Percentiles rank a stretch among this genome's conserved stretches.
phyloP scores from a whole-genome alignment of 35 echinoderm and acorn worm genomes.

The Anneissia japonica region DNA sequence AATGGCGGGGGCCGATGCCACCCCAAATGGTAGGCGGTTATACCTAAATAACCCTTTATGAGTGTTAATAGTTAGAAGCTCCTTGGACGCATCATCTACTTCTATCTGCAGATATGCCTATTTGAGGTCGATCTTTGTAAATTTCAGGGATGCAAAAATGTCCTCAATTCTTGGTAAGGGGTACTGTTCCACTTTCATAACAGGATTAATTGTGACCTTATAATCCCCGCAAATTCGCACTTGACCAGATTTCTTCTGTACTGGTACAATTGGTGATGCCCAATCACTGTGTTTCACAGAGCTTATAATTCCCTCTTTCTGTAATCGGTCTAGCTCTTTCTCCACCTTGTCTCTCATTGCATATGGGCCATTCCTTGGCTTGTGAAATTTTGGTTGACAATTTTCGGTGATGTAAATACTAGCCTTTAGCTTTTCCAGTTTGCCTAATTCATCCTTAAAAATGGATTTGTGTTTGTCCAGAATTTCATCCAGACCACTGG shows the following conservation, averaged over 20 bases:
- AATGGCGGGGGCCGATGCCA: constrained; percentile 38
- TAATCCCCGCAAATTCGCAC: constrained; percentile 28
- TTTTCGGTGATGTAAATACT: background rate
- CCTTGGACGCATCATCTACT: background rate
- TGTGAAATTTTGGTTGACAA: background rate
- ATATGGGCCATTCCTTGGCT: background rate
- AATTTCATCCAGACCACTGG: constrained; percentile 15
- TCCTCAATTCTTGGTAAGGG: constrained; percentile 39
- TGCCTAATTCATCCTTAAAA: constrained; percentile 20
- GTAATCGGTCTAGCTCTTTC: background rate
- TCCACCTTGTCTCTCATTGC: background rate
- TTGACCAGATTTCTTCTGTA: background rate
- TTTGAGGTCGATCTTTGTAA: constrained; percentile 6
- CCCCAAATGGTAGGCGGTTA: constrained; percentile 41
- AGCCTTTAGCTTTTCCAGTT: constrained; percentile 7
- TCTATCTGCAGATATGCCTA: background rate
- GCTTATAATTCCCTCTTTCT: constrained; percentile 9
- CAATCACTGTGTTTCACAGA: constrained; percentile 9
- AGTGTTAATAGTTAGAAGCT: background rate
- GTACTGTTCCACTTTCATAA: constrained; percentile 26
- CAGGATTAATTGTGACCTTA: constrained; percentile 21
- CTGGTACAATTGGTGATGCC: constrained; percentile 44
- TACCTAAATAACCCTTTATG: constrained; percentile 17
- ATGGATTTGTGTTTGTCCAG: background rate
- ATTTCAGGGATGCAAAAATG: constrained; percentile 12